Conservation (phyloP, 2,888 invertebrate species). For the Ochropacha duplaris region DNA sequence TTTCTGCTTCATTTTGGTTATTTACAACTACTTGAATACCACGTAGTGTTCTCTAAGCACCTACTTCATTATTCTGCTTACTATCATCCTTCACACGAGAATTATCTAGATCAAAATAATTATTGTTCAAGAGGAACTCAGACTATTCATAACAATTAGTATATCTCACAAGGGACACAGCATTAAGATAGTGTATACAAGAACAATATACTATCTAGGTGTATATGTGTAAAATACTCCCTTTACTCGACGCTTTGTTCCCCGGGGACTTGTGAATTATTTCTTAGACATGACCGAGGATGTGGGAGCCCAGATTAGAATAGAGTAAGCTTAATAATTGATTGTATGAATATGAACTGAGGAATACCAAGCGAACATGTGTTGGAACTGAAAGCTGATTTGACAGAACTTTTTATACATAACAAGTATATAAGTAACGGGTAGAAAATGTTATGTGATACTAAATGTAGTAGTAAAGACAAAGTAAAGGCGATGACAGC, state of each 20-base stretch:
- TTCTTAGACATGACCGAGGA: conserved; percentile 40
- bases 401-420: neutral
- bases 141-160: conserved; percentile 6
- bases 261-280: conserved; percentile 50
- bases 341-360: neutral
- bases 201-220: neutral
- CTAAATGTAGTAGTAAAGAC: no score
- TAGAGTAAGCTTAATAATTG: conserved; percentile 2
- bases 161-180: conserved; percentile 2
- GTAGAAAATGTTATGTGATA: no score
- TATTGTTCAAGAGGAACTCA: neutral
- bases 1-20: no score
- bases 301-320: conserved; percentile 18
- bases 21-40: neutral
- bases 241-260: conserved; percentile 49
- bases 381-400: neutral
- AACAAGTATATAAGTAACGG: no score
- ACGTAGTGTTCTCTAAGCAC: neutral
- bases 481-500: no score
- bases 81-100: neutral
- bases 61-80: neutral
- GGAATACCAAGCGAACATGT: neutral
- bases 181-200: neutral
- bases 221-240: conserved; percentile 23
- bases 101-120: neutral